Base-by-base conservation (phyloP, 2,888 invertebrate genomes). In the Cephus rjabovi region DNA sequence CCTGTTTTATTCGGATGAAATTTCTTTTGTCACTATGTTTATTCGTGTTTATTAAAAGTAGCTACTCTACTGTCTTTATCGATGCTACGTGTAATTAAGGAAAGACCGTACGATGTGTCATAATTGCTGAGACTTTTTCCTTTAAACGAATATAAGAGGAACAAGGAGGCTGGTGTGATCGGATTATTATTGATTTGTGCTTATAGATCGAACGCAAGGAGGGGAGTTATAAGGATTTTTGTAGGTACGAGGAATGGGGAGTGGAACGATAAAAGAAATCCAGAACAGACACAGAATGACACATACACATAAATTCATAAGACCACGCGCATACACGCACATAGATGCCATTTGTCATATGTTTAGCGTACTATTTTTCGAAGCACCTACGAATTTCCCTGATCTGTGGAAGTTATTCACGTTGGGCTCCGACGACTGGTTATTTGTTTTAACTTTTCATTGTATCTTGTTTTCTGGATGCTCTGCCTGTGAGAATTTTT, bases 1-100 rank as follows among this genome's bases (percentile, higher is more conserved):
- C 56, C 56, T 23, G 9, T 56, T 56, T 56, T 9, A 56, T 23
- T 56, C 56, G 56, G 56, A 56, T 56, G 56, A 56, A 56, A 9
- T 56, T 86, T 85, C 85, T 87, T 88, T 79, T 87, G 35, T 87
- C 89, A 86, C 89, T 89, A 89, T 88, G 89, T 9, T 56, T 9
- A 56, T 56, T 23, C 56, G 56, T 56, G 56, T 56, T 56, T 23
- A 56, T 56, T 56, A 9, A 23, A 9, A 23, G 56, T 56, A 56
- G 56, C 56, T 56, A 1, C 56, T 56, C 56, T 87, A 89, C 88
- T 87, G 87, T 87, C 87, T 85, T 88, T 86, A 87, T 87, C 87
- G 88, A 86, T 89, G 88, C 90, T 90, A 88, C 82, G 84, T 84
- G 84, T 87, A 85, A 85, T 23, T 56, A 56, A 56, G 23, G 84